Conservation (phyloP, 2,888 invertebrate genomes). For the Heliconius ethilla region DNA sequence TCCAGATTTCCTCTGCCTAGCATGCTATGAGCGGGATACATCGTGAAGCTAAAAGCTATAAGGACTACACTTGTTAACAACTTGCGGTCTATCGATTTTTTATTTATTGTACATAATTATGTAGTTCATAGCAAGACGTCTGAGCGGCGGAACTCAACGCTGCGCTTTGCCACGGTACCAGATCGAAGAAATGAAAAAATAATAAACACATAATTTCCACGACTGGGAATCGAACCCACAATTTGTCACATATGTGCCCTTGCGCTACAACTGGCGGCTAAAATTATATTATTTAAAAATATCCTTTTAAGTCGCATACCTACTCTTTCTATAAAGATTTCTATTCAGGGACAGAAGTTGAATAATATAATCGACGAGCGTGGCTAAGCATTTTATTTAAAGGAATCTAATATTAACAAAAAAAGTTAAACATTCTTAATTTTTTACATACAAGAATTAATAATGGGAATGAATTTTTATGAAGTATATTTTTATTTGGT, state of each 20-base stretch:
- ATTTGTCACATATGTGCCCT: no score
- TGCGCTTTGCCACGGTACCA: no score
- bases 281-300: not conserved
- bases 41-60: not conserved
- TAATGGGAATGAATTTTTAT: slow-evolving; percentile 64
- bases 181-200: no score
- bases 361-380: slow-evolving; percentile 46
- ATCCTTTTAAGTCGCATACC: not conserved
- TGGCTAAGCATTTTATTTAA: slow-evolving; percentile 55
- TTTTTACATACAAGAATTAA: slow-evolving; percentile 61
- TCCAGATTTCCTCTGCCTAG: not conserved
- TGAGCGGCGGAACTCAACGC: no score
- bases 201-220: no score
- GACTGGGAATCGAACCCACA: no score
- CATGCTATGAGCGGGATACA: not conserved
- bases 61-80: no score
- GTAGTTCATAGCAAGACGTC: no score
- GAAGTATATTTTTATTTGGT: slow-evolving; percentile 60
- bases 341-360: slow-evolving; percentile 1
- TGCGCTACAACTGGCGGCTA: not conserved
- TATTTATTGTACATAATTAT: no score
- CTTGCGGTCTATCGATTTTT: no score
- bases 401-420: slow-evolving; percentile 48
- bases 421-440: slow-evolving; percentile 50
- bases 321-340: slow-evolving; percentile 1